These are phyloP conservation scores for Platysteira castanea DNA, from an alignment of 2,113 vertebrate genomes.

Conservation along the genomic window DNA sequence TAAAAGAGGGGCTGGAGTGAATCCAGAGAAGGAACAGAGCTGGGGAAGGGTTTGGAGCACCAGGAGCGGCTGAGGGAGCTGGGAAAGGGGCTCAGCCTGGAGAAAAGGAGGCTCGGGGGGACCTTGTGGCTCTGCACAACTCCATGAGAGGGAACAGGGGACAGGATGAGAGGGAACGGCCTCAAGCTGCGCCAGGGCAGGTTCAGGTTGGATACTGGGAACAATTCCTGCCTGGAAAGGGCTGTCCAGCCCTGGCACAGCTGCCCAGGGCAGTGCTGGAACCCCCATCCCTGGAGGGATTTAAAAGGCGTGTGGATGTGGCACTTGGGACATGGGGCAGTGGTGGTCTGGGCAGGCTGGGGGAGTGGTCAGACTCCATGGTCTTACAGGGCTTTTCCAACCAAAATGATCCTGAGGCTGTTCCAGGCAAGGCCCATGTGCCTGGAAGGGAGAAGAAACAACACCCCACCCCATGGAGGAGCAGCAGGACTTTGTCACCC, in stretches of 20 bases:
- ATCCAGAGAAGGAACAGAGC: rapidly evolving
- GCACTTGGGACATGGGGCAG: rapidly evolving
- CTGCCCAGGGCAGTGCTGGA: background rate
- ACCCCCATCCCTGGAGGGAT: background rate
- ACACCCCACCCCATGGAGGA: background rate
- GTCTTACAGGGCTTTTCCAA: background rate
- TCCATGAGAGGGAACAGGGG: background rate
- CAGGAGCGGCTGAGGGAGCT: background rate
- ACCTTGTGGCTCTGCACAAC: background rate
- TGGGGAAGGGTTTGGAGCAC: background rate
- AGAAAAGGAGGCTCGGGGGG: background rate
- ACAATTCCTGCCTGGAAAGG: background rate
- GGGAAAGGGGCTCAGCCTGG: background rate
- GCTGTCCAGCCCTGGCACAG: background rate
- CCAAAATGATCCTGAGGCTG: background rate
- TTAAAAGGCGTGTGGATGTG: background rate
- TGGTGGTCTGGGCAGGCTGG: background rate
- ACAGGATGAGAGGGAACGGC: rapidly evolving
- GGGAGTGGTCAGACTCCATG: background rate
- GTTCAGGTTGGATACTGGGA: background rate
- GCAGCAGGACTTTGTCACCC: background rate
- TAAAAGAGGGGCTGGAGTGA: background rate
- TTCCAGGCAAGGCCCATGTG: background rate
- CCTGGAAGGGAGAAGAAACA: background rate
- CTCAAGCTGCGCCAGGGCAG: background rate